Percentiles rank a stretch among this genome's conserved stretches.
Evolutionary conservation across 2,113 vertebrate species (phyloP).

Genomic region (Columba livia): DNA sequence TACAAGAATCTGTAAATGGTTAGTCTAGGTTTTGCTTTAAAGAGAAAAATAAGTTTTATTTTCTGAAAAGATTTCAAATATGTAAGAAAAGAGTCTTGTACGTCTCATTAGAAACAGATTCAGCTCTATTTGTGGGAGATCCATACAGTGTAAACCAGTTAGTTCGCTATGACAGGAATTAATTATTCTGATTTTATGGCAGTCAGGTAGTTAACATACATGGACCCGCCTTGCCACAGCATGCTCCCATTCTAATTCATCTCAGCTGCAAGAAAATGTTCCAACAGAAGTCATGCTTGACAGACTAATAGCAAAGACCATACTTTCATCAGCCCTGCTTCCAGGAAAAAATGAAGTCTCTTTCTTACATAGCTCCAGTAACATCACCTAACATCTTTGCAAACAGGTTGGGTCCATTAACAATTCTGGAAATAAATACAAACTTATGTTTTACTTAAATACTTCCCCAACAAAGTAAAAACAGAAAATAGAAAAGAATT

Average conservation of each 20-base stretch:
- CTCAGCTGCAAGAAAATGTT: not conserved
- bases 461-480: not conserved
- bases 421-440: not conserved
- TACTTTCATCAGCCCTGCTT: not conserved
- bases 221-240: rapidly evolving
- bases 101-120: not conserved
- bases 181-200: not conserved
- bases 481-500: not conserved
- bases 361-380: not conserved
- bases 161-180: not conserved
- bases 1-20: not conserved
- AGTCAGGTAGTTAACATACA: not conserved
- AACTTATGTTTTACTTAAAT: not conserved
- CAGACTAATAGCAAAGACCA: not conserved
- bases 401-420: not conserved
- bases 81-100: not conserved
- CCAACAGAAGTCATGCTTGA: not conserved
- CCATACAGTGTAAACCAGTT: not conserved
- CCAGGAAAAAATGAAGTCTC: not conserved
- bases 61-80: not conserved
- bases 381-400: not conserved
- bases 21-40: not conserved
- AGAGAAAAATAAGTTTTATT: not conserved
- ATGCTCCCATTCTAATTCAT: not conserved
- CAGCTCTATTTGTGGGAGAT: not conserved